Conservation (phyloP, 2,888 invertebrate species). For the Calephelis perditalis region DNA sequence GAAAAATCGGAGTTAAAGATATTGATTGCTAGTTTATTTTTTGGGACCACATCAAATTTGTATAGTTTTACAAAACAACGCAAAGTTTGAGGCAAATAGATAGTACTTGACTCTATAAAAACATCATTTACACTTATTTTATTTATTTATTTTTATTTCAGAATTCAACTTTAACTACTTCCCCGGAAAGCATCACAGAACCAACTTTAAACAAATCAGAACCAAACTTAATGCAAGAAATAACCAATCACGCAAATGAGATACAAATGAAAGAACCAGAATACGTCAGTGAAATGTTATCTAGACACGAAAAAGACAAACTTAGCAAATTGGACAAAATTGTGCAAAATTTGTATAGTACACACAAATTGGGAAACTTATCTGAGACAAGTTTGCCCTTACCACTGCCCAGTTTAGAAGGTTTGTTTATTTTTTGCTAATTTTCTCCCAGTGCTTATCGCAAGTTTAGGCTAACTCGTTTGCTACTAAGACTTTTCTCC, state of each 20-base stretch:
- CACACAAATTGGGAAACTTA: conserved; percentile 57
- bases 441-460: no score
- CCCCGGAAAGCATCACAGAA: conserved; percentile 35
- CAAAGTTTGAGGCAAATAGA: no score
- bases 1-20: no score
- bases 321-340: conserved; percentile 68
- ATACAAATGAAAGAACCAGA: conserved; percentile 33
- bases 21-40: no score
- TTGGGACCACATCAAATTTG: no score
- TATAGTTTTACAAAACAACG: no score
- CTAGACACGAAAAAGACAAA: conserved; percentile 55
- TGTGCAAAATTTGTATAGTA: conserved; percentile 66
- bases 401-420: conserved; percentile 38
- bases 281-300: conserved; percentile 25
- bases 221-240: conserved; percentile 20
- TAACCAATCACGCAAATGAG: conserved; percentile 39
- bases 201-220: conserved; percentile 41
- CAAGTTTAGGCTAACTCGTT: no score
- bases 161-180: conserved; percentile 56
- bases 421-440: conserved; percentile 26
- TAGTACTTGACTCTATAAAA: no score
- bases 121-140: no score
- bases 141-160: conserved; percentile 34
- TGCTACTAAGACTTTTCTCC: no score
- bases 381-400: conserved; percentile 37